phyloP scores from a whole-genome alignment of 2,797 vertebrate species.

The Mergus octosetaceus region DNA sequence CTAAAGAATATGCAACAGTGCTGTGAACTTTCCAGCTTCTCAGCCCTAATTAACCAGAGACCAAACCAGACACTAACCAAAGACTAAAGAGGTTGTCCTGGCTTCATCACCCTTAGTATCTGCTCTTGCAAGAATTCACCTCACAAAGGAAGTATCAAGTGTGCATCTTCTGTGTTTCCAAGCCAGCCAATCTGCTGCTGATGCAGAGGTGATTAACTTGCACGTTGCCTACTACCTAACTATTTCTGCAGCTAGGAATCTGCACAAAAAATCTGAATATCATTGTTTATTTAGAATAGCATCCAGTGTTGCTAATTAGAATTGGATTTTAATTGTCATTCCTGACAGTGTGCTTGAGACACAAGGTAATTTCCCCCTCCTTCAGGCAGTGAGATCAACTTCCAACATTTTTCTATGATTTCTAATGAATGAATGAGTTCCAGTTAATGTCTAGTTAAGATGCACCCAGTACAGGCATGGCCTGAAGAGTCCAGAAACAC shows the following conservation, averaged over 20 bases:
- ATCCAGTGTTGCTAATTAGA: background rate
- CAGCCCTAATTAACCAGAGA: conserved; percentile 12
- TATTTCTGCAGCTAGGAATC: background rate
- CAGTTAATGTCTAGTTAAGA: background rate
- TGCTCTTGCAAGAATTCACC: background rate
- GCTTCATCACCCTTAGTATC: background rate
- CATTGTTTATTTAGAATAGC: conserved; percentile 8
- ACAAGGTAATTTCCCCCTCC: background rate
- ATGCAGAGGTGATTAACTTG: background rate
- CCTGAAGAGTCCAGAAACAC: background rate
- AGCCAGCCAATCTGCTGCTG: background rate
- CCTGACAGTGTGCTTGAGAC: background rate
- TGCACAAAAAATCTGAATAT: background rate
- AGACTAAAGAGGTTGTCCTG: background rate
- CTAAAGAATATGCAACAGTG: background rate
- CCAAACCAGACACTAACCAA: background rate
- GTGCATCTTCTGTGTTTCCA: background rate
- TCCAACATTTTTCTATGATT: background rate
- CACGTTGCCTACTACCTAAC: background rate
- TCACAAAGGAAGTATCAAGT: background rate
- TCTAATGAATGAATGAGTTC: background rate
- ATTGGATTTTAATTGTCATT: conserved; percentile 30
- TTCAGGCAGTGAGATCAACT: conserved; percentile 5
- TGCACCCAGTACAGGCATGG: background rate
- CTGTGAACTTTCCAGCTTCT: background rate